Conservation (phyloP, 92 coral and sea anemone genomes). For the Nematostella vectensis region DNA sequence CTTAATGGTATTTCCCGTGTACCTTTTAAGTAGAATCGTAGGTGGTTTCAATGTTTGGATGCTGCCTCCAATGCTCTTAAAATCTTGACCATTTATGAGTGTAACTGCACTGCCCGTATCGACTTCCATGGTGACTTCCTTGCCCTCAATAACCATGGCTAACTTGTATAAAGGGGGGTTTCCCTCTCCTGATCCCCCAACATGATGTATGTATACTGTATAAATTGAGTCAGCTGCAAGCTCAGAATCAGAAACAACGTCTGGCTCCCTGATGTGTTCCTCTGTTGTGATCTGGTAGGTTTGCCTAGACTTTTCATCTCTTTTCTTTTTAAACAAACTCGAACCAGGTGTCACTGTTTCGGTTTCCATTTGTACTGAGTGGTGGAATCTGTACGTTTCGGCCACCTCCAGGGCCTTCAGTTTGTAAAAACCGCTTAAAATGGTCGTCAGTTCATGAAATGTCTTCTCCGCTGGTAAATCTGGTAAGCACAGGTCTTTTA, state of each 20-base stretch:
- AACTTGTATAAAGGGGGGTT: constrained; percentile 8
- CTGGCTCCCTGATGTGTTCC: neutral
- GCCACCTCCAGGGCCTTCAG: too few relatives aligned
- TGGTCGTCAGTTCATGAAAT: too few relatives aligned
- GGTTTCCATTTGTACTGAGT: too few relatives aligned
- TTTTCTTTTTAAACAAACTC: constrained; percentile 30
- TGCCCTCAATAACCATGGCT: constrained; percentile 16
- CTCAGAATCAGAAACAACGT: too few relatives aligned
- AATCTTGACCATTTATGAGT: constrained; percentile 12
- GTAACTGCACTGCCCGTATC: constrained; percentile 41
- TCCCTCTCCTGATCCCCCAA: constrained; percentile 6
- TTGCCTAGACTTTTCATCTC: constrained; percentile 5
- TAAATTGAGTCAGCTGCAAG: too few relatives aligned
- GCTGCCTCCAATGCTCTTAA: constrained; percentile 23
- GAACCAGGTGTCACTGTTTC: constrained; percentile 33
- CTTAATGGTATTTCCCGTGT: constrained; percentile 21
- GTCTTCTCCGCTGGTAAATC: too few relatives aligned
- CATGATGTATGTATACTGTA: constrained; percentile 18
- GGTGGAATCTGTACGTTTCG: too few relatives aligned
- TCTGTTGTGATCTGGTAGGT: constrained; percentile 17
- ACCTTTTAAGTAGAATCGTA: constrained; percentile 25
- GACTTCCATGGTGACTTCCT: constrained; percentile 23
- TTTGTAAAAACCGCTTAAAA: too few relatives aligned
- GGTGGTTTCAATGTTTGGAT: constrained; percentile 12
- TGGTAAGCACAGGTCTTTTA: too few relatives aligned